Evolutionary conservation across 2,888 invertebrate species (phyloP).

Genomic region (Harpalus rufipes): DNA sequence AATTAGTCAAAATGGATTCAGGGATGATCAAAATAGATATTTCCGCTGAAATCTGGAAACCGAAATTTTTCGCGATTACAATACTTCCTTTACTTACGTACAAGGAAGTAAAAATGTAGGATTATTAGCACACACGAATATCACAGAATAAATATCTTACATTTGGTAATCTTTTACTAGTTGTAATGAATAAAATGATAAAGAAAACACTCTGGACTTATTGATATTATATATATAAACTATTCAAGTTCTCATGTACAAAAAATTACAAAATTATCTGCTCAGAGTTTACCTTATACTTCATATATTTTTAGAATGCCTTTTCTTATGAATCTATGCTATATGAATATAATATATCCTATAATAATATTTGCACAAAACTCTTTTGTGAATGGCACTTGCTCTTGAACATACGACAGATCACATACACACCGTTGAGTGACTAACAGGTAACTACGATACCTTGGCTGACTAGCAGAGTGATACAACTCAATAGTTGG

Average conservation of each 20-base stretch:
- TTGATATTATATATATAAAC: constrained; percentile 57
- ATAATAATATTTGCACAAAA: constrained; percentile 61
- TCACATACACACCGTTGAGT: constrained; percentile 58
- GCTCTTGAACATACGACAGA: constrained; percentile 62
- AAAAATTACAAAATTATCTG: constrained; percentile 67
- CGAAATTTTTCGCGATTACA: too few relatives aligned
- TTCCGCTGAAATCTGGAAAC: too few relatives aligned
- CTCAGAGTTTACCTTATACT: constrained; percentile 54
- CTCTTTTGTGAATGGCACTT: constrained; percentile 66
- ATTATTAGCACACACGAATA: constrained; percentile 66
- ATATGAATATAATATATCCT: constrained; percentile 51
- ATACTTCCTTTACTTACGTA: too few relatives aligned
- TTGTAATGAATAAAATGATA: constrained; percentile 59
- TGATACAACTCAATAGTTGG: constrained; percentile 45
- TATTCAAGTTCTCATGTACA: constrained; percentile 65
- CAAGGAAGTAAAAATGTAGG: too few relatives aligned
- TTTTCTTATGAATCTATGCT: constrained; percentile 56
- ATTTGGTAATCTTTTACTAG: constrained; percentile 62
- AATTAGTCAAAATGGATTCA: too few relatives aligned
- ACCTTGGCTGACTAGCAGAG: constrained; percentile 66
- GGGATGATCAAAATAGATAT: too few relatives aligned
- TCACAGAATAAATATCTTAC: constrained; percentile 68
- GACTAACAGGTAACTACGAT: constrained; percentile 67
- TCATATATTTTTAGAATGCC: constrained; percentile 64
- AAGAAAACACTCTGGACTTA: constrained; percentile 65